Evolutionary conservation across 35 echinoderm and acorn worm genomes (phyloP), one percentile per base, ranked within the genome.

Genomic region (Holothuria glaberrima): DNA sequence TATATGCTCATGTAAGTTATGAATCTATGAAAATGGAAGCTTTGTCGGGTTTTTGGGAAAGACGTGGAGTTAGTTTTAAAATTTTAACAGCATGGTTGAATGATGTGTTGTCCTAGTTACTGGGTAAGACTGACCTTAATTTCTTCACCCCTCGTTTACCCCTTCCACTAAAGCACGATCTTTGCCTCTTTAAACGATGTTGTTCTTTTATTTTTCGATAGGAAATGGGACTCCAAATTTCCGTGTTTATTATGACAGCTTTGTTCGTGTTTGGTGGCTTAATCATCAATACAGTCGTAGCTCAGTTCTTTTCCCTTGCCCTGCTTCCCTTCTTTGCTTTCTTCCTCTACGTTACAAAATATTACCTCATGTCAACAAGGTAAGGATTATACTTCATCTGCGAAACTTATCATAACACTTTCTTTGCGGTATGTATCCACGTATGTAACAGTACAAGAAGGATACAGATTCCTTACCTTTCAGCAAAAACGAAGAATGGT

Each of bases 321-420:
- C 29, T 97, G 48, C 28, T 97, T 27, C 95, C 95, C 14, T 71
- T 94, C 50, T 73, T 68, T 54, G 31, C 86, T n/a, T 25, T 60
- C 58, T 97, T 87, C 22, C 0, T 90, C 54, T 48, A 88, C 18
- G 30, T 97, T 33, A 82, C 60, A 10, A 73, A 86, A 33, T 97
- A 83, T 86, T 97, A 86, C 65, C 32, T 97, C 10, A 75, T 67
- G 27, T 88, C 95, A 31, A 89, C 95, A 36, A 97, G 95, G 95
- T 94, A 61, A 58, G 44, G 9, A 7, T 75, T 75, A 30, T n/a
- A 19, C 35, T 30, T 28, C 12, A 5, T 21, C 62, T 30, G 19
- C 27, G 25, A 3, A 9, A 26, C n/a, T 75, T 35, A 21, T 16
- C 12, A 65, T 28, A 6, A 6, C 0, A 65, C 4, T 0, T 3